These are phyloP conservation scores for Sphecodes monilicornis DNA, from an alignment of 2,888 invertebrate species.

Conservation along the genomic window DNA sequence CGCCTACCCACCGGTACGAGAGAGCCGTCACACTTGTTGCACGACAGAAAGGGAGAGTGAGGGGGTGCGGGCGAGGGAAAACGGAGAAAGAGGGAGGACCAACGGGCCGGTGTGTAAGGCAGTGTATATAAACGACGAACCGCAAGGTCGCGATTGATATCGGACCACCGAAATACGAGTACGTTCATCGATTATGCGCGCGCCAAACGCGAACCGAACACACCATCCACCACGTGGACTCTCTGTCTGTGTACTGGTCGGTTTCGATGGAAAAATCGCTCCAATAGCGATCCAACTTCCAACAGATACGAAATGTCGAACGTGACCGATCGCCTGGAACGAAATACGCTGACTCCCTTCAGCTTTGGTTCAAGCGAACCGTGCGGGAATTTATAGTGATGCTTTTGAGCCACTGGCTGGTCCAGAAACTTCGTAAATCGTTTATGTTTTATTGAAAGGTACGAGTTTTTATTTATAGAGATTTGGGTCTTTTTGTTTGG, in stretches of 20 bases:
- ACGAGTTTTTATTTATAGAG: neutral
- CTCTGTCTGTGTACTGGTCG: neutral
- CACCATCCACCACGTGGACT: neutral
- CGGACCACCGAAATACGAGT: constrained; percentile 45
- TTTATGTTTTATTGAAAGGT: neutral
- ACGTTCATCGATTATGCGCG: constrained; percentile 37
- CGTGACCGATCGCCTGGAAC: neutral
- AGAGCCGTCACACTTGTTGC: constrained; percentile 75
- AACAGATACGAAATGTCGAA: neutral
- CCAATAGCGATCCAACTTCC: neutral
- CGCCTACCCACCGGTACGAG: constrained; percentile 50
- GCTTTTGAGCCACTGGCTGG: neutral
- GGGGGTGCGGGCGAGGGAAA: constrained; percentile 13
- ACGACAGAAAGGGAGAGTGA: constrained; percentile 55
- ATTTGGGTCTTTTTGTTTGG: neutral
- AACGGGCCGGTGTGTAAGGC: constrained; percentile 44
- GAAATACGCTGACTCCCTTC: neutral
- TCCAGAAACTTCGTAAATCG: neutral
- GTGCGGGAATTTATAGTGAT: neutral
- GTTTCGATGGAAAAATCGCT: neutral
- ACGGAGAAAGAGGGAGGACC: constrained; percentile 32
- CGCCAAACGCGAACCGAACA: neutral
- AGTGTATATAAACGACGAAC: constrained; percentile 47
- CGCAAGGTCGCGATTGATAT: constrained; percentile 48
- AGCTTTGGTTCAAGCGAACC: neutral